Base-by-base conservation (phyloP, 2,888 invertebrate species). In the Teleogryllus oceanicus region DNA sequence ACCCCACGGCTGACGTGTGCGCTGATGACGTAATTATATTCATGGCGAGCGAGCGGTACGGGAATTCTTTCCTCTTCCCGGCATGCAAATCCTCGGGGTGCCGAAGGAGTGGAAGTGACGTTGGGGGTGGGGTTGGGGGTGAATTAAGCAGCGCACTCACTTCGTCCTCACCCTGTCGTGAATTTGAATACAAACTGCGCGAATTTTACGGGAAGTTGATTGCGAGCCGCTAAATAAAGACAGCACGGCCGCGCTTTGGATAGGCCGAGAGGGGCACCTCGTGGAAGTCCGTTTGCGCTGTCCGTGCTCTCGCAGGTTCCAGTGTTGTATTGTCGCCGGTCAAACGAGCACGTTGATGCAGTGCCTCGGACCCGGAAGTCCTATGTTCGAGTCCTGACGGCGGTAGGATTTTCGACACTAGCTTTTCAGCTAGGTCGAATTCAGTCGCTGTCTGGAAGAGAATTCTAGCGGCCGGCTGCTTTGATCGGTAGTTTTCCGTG, bases 101-200 rank as follows among this genome's bases (percentile, higher is more conserved):
- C 62, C 13, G 8, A 37, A 37, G 8, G 37, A 8, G 37, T 37
- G 37, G 8, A 37, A 5, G 37, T 37, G 37, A 8, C 8, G 37
- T 37, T 62, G 62, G 13, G 62, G 62, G 62, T 1, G 51, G 13
- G 62, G 62, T 16, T 1, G 51, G 16, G 51, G 2, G 62, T 62
- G 62, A 62, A 62, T 62, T 62, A 62, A 13, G 62, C n/a, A 13
- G 62, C 62, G n/a, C 13, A 8, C 62, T 62, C 13, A 8, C 62
- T 62, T 62, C 13, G 62, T 12, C 16, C 62, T n/a, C 62, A 16
- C 62, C 62, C n/a, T 16, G n/a, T n/a, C 37, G 37, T 62, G 16
- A n/a, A 62, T 62, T 62, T 62, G 62, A 62, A 62, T 62, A 62
- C 62, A 62, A 62, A 62, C 62, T 62, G 62, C 62, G 62, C 62